Conservation (phyloP, 1,140 invertebrate species). For the Megathymus violae region DNA sequence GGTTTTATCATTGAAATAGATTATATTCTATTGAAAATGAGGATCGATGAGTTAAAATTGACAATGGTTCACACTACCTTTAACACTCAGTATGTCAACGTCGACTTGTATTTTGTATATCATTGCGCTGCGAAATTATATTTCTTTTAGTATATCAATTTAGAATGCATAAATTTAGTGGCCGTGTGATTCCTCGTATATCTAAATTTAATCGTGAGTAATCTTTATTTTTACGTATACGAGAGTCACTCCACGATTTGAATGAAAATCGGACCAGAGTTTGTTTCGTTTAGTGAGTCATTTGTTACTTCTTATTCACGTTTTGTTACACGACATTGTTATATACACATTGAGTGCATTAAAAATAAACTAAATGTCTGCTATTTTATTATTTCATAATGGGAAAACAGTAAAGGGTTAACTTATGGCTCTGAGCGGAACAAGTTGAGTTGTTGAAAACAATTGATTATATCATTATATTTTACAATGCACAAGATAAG, state of each 20-base stretch:
- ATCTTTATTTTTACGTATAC: slow-evolving; percentile 47
- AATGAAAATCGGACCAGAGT: slow-evolving; percentile 44
- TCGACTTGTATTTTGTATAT: background rate
- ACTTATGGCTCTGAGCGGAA: too few relatives aligned
- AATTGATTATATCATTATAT: too few relatives aligned
- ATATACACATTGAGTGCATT: slow-evolving; percentile 7
- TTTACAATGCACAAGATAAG: too few relatives aligned
- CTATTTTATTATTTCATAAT: too few relatives aligned
- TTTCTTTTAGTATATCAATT: background rate
- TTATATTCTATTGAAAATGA: too few relatives aligned
- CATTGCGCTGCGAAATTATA: background rate
- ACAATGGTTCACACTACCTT: too few relatives aligned
- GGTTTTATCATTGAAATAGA: too few relatives aligned
- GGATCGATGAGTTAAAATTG: too few relatives aligned
- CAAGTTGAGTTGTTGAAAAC: too few relatives aligned
- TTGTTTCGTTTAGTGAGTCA: slow-evolving; percentile 41
- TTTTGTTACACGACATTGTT: slow-evolving; percentile 23
- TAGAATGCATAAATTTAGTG: slow-evolving; percentile 18
- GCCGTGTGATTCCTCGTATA: slow-evolving; percentile 40
- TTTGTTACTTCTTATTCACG: slow-evolving; percentile 23
- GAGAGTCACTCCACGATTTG: slow-evolving; percentile 35
- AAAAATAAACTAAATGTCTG: too few relatives aligned
- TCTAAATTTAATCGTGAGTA: slow-evolving; percentile 49
- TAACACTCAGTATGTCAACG: too few relatives aligned
- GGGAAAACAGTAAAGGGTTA: too few relatives aligned